phyloP scores from a whole-genome alignment of 1,140 invertebrate species.

The Drosophila nasuta region DNA sequence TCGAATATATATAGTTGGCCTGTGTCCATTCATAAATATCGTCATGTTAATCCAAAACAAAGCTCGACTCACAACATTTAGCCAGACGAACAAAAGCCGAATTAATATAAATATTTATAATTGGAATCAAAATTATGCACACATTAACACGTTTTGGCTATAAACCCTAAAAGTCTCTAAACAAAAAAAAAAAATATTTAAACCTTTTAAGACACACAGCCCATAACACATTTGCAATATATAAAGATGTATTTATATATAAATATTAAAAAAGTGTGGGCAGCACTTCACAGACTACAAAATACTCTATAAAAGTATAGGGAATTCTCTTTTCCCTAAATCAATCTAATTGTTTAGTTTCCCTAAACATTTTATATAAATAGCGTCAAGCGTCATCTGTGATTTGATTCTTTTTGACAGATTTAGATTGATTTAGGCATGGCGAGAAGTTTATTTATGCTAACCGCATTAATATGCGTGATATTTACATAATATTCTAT shows the following conservation, averaged over 20 bases:
- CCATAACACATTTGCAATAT: constrained; percentile 20
- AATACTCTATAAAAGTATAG: not conserved
- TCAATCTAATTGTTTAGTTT: not conserved
- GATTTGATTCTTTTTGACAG: constrained; percentile 40
- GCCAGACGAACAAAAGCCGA: constrained; percentile 23
- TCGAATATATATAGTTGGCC: not conserved
- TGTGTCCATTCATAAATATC: constrained; percentile 42
- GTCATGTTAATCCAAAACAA: constrained; percentile 19
- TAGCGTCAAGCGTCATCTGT: not conserved
- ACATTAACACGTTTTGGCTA: constrained; percentile 47
- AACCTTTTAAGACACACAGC: constrained; percentile 27
- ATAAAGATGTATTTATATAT: constrained; percentile 24
- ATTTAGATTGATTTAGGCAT: constrained; percentile 37
- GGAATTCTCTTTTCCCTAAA: not conserved
- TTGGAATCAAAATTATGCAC: constrained; percentile 43
- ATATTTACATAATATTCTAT: constrained; percentile 39
- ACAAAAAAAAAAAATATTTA: constrained; percentile 12
- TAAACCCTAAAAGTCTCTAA: constrained; percentile 30
- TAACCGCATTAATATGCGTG: constrained; percentile 1
- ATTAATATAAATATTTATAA: constrained; percentile 43
- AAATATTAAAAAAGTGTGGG: not conserved
- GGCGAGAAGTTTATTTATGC: constrained; percentile 1
- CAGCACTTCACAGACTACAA: not conserved
- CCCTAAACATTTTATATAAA: not conserved
- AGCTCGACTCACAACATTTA: constrained; percentile 35